These are phyloP conservation scores for Phymatocera aterrima DNA, from an alignment of 2,888 invertebrate genomes.

Conservation along the genomic window DNA sequence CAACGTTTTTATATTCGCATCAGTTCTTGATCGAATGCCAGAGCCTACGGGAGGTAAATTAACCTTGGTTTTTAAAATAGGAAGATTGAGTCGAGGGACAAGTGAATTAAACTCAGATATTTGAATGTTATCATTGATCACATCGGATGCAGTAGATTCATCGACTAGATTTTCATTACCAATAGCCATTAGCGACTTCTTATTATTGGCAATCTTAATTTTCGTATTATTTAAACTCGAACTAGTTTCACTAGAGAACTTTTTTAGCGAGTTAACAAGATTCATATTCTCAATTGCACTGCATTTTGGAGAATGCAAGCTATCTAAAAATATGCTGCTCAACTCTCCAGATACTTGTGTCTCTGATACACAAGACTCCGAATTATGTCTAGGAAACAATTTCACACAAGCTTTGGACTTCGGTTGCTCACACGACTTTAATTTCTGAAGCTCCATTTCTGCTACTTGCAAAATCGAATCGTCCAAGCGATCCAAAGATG, in stretches of 20 bases:
- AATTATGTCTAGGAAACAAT: slow-evolving; percentile 60
- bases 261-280: not conserved
- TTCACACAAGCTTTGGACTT: slow-evolving; percentile 60
- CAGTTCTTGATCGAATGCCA: not conserved
- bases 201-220: not conserved
- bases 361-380: slow-evolving; percentile 57
- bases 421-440: slow-evolving; percentile 69
- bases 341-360: slow-evolving; percentile 34
- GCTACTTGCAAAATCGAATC: slow-evolving; percentile 78
- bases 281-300: slow-evolving; percentile 1
- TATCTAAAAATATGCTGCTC: not conserved
- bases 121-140: slow-evolving; percentile 14
- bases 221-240: not conserved
- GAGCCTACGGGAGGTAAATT: not conserved
- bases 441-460: slow-evolving; percentile 79
- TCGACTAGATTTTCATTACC: slow-evolving; percentile 59
- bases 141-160: slow-evolving; percentile 37
- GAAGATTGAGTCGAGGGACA: not conserved
- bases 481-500: slow-evolving; percentile 77
- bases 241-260: not conserved
- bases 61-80: not conserved
- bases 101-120: slow-evolving; percentile 6
- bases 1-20: not conserved
- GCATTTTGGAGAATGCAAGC: not conserved
- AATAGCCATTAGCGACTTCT: slow-evolving; percentile 49